Evolutionary conservation across 2,797 vertebrate species (phyloP).

Genomic region (Catharus ustulatus): DNA sequence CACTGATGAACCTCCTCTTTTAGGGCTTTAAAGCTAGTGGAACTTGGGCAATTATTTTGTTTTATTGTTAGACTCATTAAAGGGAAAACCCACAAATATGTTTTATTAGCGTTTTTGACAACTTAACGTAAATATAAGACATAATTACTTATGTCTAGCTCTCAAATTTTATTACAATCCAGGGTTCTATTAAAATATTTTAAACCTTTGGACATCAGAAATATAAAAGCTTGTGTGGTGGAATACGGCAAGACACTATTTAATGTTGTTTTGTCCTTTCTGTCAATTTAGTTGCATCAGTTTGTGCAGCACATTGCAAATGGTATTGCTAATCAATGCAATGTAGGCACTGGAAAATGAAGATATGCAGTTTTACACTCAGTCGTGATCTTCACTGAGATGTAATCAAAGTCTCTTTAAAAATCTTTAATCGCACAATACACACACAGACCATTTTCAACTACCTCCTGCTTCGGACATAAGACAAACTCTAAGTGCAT

Average conservation of each 20-base stretch:
- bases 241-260: not conserved
- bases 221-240: not conserved
- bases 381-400: not conserved
- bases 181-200: constrained; percentile 25
- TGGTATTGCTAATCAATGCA: constrained; percentile 56
- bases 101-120: constrained; percentile 59
- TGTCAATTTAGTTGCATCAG: constrained; percentile 22
- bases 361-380: constrained; percentile 28
- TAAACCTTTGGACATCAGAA: not conserved
- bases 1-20: constrained; percentile 40
- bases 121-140: constrained; percentile 49
- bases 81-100: constrained; percentile 49
- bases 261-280: constrained; percentile 8
- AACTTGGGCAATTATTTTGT: constrained; percentile 12
- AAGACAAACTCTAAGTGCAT: not conserved
- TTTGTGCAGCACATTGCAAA: constrained; percentile 17
- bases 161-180: constrained; percentile 50
- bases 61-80: constrained; percentile 52
- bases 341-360: constrained; percentile 41
- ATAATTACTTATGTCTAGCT: constrained; percentile 44
- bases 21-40: constrained; percentile 27
- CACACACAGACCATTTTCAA: not conserved
- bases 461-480: not conserved
- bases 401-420: constrained; percentile 50
- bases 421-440: constrained; percentile 44